Conservation (phyloP, 2,113 vertebrate genomes). For the Fregata magnificens region DNA sequence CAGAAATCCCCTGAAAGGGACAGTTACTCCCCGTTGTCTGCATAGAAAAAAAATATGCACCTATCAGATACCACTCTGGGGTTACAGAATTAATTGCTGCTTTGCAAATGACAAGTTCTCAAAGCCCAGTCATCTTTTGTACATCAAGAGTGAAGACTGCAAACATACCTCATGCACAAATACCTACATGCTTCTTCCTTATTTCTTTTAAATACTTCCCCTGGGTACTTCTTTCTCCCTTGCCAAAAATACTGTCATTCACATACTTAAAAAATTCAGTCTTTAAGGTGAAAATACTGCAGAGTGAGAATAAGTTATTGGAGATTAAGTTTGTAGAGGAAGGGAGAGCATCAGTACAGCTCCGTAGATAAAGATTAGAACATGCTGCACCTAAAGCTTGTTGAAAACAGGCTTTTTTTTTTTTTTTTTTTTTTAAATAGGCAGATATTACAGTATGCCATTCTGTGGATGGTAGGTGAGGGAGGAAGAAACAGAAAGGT, state of each 20-base stretch:
- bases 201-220: not conserved
- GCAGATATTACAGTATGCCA: not conserved
- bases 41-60: too few species aligned
- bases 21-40: not conserved
- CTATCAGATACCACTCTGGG: not conserved
- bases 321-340: not conserved
- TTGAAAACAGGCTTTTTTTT: not conserved
- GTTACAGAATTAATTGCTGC: not conserved
- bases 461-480: not conserved
- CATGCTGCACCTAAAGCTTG: not conserved
- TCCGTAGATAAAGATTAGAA: not conserved
- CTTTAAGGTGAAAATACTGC: not conserved
- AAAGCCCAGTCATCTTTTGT: not conserved
- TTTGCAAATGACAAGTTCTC: not conserved
- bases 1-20: not conserved
- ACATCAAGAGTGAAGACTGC: not conserved
- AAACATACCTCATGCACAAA: not conserved
- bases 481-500: not conserved
- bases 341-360: not conserved
- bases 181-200: not conserved
- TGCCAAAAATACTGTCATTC: not conserved
- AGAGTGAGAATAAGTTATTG: not conserved
- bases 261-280: not conserved
- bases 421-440: not conserved
- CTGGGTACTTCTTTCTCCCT: not conserved